Evolutionary conservation across 2,113 vertebrate species (phyloP), one percentile per base, ranked within the genome.

Genomic region (Indicator indicator): DNA sequence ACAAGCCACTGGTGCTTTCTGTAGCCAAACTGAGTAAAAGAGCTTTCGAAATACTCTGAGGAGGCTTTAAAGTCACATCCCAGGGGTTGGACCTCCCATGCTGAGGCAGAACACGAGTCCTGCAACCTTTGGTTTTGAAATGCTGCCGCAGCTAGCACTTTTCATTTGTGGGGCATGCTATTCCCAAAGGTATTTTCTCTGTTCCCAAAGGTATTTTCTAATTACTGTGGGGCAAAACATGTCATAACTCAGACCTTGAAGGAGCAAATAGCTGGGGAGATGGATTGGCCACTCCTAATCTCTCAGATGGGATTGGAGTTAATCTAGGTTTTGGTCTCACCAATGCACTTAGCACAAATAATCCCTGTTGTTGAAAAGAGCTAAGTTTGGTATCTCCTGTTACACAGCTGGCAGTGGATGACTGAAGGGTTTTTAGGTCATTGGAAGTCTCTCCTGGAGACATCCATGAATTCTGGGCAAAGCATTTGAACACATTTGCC

Each of bases 241-340:
- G 32, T 6, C 11, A 26, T 17, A 42, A 76, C 46, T 70, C 6
- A 67, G 71, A 91, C 38, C 44, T 65, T 16, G 73, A 67, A 71
- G 32, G n/a, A 89, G 16, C 28, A 88, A 85, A 28, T 18, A 74
- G 69, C 30, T 48, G 17, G 33, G 68, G 54, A 48, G 20, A 54
- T 68, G 73, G 83, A 78, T 0, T 72, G 93, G 65, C 50, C 27
- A 64, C 67, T 83, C 8, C 3, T 32, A 88, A 88, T 14, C 76
- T 63, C 71, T 62, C 83, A 72, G 2, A 30, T 90, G 67, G 90
- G 95, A 95, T 72, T 95, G 77, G 77, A 95, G 88, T 86, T 96
- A 96, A 97, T 96, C 93, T 65, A 16, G 76, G 73, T 88, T 94
- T 95, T 86, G 92, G 62, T 88, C 23, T 77, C 83, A 71, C 76